phyloP scores from a whole-genome alignment of 2,888 invertebrate species.

The Tridacna crocea region DNA sequence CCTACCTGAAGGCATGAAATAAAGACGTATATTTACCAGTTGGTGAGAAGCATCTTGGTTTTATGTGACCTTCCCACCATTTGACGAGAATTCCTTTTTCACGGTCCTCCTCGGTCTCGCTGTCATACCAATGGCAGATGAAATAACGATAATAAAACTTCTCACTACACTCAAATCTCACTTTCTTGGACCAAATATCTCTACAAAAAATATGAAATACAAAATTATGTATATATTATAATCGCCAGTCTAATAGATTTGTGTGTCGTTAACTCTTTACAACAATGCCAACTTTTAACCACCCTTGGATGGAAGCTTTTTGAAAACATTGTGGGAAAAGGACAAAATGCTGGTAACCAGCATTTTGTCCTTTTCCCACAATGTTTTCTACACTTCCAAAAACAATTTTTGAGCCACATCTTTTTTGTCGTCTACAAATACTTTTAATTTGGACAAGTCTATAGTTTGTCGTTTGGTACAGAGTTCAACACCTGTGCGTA shows the following conservation, averaged over 20 bases:
- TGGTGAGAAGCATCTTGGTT: slow-evolving; percentile 63
- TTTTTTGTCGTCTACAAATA: too few relatives aligned
- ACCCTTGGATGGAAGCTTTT: too few relatives aligned
- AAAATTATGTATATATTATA: not conserved
- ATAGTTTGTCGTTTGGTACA: not conserved
- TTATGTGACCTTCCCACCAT: slow-evolving; percentile 73
- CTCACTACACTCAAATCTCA: slow-evolving; percentile 59
- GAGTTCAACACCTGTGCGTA: not conserved
- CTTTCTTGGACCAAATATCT: slow-evolving; percentile 65
- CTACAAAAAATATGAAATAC: slow-evolving; percentile 45
- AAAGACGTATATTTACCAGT: slow-evolving; percentile 52
- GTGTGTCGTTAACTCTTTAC: not conserved
- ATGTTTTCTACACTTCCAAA: too few relatives aligned
- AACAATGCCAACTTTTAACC: too few relatives aligned
- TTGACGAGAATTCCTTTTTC: slow-evolving; percentile 57
- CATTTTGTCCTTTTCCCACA: too few relatives aligned
- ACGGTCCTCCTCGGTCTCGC: slow-evolving; percentile 62
- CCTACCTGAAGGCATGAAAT: too few relatives aligned
- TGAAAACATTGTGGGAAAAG: too few relatives aligned
- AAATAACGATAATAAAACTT: slow-evolving; percentile 69
- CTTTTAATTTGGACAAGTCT: too few relatives aligned
- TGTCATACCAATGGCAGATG: slow-evolving; percentile 57
- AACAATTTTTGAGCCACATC: too few relatives aligned
- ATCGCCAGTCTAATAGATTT: not conserved
- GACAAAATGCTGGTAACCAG: too few relatives aligned